phyloP scores from a whole-genome alignment of 2,888 invertebrate genomes.

The Patella caerulea region DNA sequence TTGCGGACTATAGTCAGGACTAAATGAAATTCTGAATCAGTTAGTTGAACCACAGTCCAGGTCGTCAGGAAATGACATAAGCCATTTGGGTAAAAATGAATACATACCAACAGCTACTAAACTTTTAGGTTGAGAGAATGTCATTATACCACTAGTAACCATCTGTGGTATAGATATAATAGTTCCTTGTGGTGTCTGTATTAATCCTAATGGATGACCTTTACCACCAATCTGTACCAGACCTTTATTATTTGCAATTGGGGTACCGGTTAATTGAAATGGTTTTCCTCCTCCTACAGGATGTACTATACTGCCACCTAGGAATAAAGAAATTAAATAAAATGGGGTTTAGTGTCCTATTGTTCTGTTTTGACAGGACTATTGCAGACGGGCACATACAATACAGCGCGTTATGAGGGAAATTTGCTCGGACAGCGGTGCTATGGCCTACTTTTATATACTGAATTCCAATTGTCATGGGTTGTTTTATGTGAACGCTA shows the following conservation, averaged over 20 bases:
- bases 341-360: too few species aligned
- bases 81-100: too few species aligned
- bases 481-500: neutral
- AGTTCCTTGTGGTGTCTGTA: slow-evolving; percentile 62
- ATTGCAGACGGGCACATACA: too few species aligned
- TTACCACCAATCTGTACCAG: slow-evolving; percentile 63
- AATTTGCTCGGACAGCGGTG: too few species aligned
- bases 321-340: neutral
- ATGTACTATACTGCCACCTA: slow-evolving; percentile 59
- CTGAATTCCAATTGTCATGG: neutral
- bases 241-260: slow-evolving; percentile 55
- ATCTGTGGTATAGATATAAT: slow-evolving; percentile 62
- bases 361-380: too few species aligned
- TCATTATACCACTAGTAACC: slow-evolving; percentile 32
- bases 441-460: too few species aligned
- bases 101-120: neutral
- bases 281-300: slow-evolving; percentile 63
- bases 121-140: slow-evolving; percentile 16
- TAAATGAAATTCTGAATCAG: too few species aligned
- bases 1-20: too few species aligned
- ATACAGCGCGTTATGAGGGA: too few species aligned
- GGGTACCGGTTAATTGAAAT: slow-evolving; percentile 62
- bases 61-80: too few species aligned
- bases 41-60: too few species aligned
- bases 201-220: slow-evolving; percentile 55